These are phyloP conservation scores for Poecilobothrus nobilitatus DNA, from an alignment of 2,888 invertebrate species.

Conservation along the genomic window DNA sequence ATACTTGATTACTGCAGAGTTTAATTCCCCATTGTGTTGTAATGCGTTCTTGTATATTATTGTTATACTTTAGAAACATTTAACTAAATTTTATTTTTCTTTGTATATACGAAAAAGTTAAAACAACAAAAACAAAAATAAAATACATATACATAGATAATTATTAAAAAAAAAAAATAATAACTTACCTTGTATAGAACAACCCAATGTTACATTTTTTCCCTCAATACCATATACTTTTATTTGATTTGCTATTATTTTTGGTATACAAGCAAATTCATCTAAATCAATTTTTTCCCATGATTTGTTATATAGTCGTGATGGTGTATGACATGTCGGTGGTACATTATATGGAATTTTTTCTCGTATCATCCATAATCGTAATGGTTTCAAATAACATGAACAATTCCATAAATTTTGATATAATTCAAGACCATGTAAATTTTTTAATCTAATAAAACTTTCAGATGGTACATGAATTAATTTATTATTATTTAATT, in stretches of 20 bases:
- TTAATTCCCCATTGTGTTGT: too few species aligned
- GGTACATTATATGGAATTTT: slow-evolving; percentile 67
- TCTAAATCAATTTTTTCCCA: slow-evolving; percentile 71
- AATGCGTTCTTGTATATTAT: too few species aligned
- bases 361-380: slow-evolving; percentile 69
- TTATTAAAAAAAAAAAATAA: too few species aligned
- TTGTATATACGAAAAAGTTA: too few species aligned
- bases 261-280: slow-evolving; percentile 71
- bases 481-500: slow-evolving; percentile 66
- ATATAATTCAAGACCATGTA: slow-evolving; percentile 69
- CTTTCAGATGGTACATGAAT: slow-evolving; percentile 57
- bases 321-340: slow-evolving; percentile 61
- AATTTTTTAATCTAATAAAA: slow-evolving; percentile 56
- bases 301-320: slow-evolving; percentile 53
- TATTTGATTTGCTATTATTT: slow-evolving; percentile 53
- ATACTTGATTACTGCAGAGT: too few species aligned
- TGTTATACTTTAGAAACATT: too few species aligned
- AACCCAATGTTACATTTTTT: slow-evolving; percentile 63
- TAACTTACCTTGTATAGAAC: slow-evolving; percentile 55
- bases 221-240: slow-evolving; percentile 61
- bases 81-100: too few species aligned
- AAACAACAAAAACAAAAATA: too few species aligned
- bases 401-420: slow-evolving; percentile 78
- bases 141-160: too few species aligned
- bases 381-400: slow-evolving; percentile 61